phyloP scores from a whole-genome alignment of 2,797 vertebrate species.

The Dipus sagitta region DNA sequence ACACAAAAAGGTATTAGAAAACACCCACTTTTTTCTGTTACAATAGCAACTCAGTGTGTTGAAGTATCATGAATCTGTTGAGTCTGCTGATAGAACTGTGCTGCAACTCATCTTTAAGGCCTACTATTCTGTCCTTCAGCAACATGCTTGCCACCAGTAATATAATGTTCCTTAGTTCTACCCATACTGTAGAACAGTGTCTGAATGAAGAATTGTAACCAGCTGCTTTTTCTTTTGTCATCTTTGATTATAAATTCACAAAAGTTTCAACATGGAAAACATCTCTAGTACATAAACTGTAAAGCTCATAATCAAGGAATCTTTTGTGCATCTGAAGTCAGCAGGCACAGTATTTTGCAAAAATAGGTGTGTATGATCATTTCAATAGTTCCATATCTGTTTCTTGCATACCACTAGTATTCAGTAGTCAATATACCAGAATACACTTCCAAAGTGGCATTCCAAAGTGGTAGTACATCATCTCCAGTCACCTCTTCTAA shows the following conservation, averaged over 20 bases:
- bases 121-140: conserved; percentile 20
- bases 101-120: conserved; percentile 14
- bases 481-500: background rate
- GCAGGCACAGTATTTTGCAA: background rate
- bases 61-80: background rate
- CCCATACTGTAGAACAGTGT: background rate
- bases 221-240: conserved; percentile 23
- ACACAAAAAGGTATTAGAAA: background rate
- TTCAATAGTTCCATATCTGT: background rate
- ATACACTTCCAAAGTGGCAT: background rate
- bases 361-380: conserved; percentile 22
- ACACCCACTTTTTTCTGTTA: background rate
- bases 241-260: conserved; percentile 55
- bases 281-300: conserved; percentile 29
- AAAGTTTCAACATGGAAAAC: conserved; percentile 49
- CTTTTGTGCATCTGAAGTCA: conserved; percentile 40
- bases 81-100: background rate
- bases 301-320: conserved; percentile 15
- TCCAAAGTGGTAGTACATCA: background rate
- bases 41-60: background rate
- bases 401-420: background rate
- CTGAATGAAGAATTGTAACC: conserved; percentile 39
- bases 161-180: conserved; percentile 37
- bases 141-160: background rate
- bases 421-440: background rate